Evolutionary conservation across 2,797 vertebrate species (phyloP), one percentile per base, ranked within the genome.

Genomic region (Phrynocephalus forsythii): DNA sequence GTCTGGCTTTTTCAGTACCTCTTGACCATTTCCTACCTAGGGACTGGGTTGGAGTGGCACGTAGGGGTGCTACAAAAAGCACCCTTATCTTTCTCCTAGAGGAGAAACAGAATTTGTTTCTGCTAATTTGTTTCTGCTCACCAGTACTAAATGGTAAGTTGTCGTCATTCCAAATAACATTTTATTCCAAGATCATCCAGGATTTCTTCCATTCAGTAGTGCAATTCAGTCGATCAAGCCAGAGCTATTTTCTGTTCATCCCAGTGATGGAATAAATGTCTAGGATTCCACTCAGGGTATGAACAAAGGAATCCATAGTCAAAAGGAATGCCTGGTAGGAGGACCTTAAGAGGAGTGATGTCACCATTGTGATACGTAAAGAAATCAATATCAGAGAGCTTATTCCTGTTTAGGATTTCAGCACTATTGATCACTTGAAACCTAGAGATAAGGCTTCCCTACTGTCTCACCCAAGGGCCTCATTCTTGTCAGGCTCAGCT

Each of bases 371-470:
- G 30, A 67, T 75, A 38, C 44, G 78, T 52, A 75, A 88, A 85
- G 44, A 52, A 76, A 85, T 85, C 83, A 79, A 84, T 88, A 79
- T 7, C 71, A 22, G 11, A 72, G 38, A 33, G 60, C 71, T 76
- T 88, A 81, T 86, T 71, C 38, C 63, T 77, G 67, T 89, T 82
- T 83, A 48, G 52, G 66, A 63, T 88, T 79, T 85, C 87, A 85
- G 30, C 56, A 24, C 68, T 85, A 80, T 85, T 88, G 83, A 76
- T 85, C 83, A 28, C 18, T 82, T 3, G 60, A 67, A 81, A 56
- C 24, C 83, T 56, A 48, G 13, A 38, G 71, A 85, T 89, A 81
- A 60, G n/a, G 16, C 24, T 76, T 85, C 68, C 48, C 44, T 68
- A 20, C 80, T 24, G 26, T 18, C 83, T 88, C 60, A 24, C 33